Evolutionary conservation across 92 coral and sea anemone genomes (phyloP).

Genomic region (Heteractis magnifica): DNA sequence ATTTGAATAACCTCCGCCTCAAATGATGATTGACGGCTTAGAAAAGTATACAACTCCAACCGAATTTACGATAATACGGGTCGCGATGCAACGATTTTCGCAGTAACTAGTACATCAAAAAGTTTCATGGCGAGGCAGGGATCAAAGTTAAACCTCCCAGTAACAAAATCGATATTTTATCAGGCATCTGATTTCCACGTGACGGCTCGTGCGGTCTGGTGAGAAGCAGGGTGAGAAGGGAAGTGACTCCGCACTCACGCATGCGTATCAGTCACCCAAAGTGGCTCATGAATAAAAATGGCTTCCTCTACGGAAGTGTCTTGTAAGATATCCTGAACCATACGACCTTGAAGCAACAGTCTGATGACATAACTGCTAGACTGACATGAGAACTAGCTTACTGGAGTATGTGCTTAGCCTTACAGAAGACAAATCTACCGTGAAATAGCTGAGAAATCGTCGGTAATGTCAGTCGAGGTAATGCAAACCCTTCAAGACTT

Average conservation of each 20-base stretch:
- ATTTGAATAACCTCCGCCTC: no score
- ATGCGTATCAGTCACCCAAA: slow-evolving; percentile 19
- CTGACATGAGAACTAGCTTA: slow-evolving; percentile 9
- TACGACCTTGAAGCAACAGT: slow-evolving; percentile 15
- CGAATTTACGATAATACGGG: no score
- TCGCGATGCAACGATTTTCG: no score
- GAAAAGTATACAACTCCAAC: no score
- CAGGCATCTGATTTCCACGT: no score
- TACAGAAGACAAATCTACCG: background rate
- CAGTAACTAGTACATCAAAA: no score
- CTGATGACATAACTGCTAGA: background rate
- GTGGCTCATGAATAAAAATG: slow-evolving; percentile 39
- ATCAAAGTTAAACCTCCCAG: no score
- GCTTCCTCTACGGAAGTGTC: slow-evolving; percentile 63
- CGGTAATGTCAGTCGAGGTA: slow-evolving; percentile 19
- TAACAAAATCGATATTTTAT: no score
- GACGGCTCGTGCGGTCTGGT: no score
- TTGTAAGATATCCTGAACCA: slow-evolving; percentile 39
- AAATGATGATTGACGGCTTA: no score
- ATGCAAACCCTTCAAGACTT: background rate
- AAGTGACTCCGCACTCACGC: slow-evolving; percentile 9
- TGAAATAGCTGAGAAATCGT: background rate
- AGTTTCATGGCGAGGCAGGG: no score
- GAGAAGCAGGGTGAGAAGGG: background rate
- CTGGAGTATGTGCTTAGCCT: slow-evolving; percentile 2